phyloP scores from a whole-genome alignment of 2,888 invertebrate species.

The Stenchaetothrips biformis region DNA sequence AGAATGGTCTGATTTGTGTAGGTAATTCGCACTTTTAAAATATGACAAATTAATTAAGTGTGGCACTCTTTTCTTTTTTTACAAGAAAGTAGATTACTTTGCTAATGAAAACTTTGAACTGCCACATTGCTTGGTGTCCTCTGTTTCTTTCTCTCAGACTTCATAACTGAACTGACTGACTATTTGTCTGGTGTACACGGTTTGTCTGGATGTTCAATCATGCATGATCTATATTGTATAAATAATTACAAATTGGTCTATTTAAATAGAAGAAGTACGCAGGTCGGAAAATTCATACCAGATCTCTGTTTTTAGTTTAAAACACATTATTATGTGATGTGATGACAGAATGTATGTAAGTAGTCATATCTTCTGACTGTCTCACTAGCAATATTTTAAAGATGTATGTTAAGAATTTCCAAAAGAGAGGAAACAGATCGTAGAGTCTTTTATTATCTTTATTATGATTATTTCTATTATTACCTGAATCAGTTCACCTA shows the following conservation, averaged over 20 bases:
- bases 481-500: conserved; percentile 4
- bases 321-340: conserved; percentile 16
- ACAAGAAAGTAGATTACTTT: background rate
- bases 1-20: background rate
- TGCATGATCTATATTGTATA: conserved; percentile 21
- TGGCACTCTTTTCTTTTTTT: background rate
- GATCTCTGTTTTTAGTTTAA: conserved; percentile 24
- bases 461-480: background rate
- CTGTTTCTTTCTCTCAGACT: conserved; percentile 5
- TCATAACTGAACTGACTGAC: conserved; percentile 16
- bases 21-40: background rate
- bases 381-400: conserved; percentile 25
- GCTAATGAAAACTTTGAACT: background rate
- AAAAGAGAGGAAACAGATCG: background rate
- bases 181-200: background rate
- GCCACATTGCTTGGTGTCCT: conserved; percentile 1
- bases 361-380: conserved; percentile 6
- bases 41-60: background rate
- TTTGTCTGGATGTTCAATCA: conserved; percentile 6
- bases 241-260: conserved; percentile 17
- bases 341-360: conserved; percentile 19
- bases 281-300: conserved; percentile 23
- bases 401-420: conserved; percentile 12
- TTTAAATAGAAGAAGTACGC: conserved; percentile 25
- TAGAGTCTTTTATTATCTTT: background rate